Evolutionary conservation across 2,888 invertebrate genomes (phyloP).

Genomic region (Myopa tessellatipennis): DNA sequence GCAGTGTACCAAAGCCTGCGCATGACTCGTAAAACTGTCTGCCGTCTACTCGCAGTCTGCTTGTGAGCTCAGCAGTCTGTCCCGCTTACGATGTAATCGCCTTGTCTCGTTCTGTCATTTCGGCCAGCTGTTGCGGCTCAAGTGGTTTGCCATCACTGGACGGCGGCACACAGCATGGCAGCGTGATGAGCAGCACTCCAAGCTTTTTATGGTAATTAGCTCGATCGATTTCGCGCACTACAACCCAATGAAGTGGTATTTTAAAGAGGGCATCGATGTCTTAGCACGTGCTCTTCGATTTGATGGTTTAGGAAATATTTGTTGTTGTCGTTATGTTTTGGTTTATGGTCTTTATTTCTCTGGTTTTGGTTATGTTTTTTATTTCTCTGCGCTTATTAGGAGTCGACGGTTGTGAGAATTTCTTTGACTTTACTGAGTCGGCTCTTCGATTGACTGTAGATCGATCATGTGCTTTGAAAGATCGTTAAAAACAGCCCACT

Average conservation of each 20-base stretch:
- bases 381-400: background rate
- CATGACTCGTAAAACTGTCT: background rate
- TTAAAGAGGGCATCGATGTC: constrained; percentile 8
- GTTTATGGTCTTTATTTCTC: background rate
- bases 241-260: constrained; percentile 5
- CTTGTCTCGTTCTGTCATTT: background rate
- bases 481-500: constrained; percentile 6
- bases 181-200: constrained; percentile 39
- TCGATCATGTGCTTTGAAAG: background rate
- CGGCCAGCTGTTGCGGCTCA: background rate
- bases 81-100: too few species aligned
- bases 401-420: background rate
- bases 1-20: background rate
- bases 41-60: background rate
- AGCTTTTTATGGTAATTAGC: constrained; percentile 46
- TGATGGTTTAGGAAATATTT: background rate
- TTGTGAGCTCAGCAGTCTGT: background rate
- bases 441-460: background rate
- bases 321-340: background rate
- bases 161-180: background rate
- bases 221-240: constrained; percentile 33
- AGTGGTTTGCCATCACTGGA: background rate
- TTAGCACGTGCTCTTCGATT: constrained; percentile 37
- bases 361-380: background rate
- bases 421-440: background rate